Evolutionary conservation across 2,113 vertebrate genomes (phyloP).

Genomic region (Melanerpes formicivorus): DNA sequence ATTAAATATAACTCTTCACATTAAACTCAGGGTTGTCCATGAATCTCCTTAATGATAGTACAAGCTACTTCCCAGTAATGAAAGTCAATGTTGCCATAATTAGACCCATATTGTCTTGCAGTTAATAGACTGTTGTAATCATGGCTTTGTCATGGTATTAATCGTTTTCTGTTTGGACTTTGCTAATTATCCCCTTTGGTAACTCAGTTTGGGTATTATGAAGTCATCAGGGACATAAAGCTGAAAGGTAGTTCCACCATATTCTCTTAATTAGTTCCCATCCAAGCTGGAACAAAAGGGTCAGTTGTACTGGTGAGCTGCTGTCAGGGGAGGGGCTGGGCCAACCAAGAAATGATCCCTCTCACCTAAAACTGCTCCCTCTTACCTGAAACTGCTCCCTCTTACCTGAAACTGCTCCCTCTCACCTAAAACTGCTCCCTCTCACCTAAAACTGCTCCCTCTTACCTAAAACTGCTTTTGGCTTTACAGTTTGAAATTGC

Average conservation of each 20-base stretch:
- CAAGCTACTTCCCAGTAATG: conserved; percentile 43
- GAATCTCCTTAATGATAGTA: conserved; percentile 64
- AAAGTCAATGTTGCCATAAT: conserved; percentile 66
- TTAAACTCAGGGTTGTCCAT: conserved; percentile 38
- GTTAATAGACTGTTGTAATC: conserved; percentile 59
- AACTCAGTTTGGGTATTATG: conserved; percentile 37
- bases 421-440: not conserved
- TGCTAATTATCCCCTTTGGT: conserved; percentile 75
- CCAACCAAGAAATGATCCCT: not conserved
- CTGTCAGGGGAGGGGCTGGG: not conserved
- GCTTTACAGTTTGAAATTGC: not conserved
- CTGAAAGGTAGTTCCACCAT: conserved; percentile 35
- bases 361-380: not conserved
- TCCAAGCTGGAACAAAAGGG: not conserved
- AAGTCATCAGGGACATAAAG: conserved; percentile 28
- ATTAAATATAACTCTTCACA: conserved; percentile 45
- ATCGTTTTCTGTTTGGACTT: conserved; percentile 74
- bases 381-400: not conserved
- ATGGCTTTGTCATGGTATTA: conserved; percentile 68
- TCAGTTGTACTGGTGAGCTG: conserved; percentile 12
- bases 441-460: not conserved
- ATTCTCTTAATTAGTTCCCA: conserved; percentile 61
- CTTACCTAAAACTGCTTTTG: not conserved
- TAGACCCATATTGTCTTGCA: conserved; percentile 67
- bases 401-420: too few species aligned